These are phyloP conservation scores for Tetrao urogallus DNA, from an alignment of 2,113 vertebrate species.

Conservation along the genomic window DNA sequence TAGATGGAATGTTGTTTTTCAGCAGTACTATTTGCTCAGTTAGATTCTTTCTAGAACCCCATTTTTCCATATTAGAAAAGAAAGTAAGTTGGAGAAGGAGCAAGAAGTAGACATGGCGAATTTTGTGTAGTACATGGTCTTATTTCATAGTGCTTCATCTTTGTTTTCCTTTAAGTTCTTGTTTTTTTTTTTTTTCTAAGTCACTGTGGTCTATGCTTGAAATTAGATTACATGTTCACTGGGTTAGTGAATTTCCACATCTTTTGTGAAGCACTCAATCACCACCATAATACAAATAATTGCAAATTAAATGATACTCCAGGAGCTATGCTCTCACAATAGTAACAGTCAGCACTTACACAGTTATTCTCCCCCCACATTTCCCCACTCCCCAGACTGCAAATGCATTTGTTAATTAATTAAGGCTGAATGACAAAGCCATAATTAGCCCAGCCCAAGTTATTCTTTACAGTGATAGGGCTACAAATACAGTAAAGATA, in stretches of 20 bases:
- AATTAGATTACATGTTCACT: not conserved
- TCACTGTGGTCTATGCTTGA: not conserved
- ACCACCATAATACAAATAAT: not conserved
- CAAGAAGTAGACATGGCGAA: not conserved
- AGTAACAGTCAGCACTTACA: not conserved
- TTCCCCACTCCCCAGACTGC: fast-evolving
- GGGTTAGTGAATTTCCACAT: not conserved
- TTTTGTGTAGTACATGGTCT: not conserved
- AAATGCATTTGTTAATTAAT: not conserved
- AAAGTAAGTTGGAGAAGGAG: not conserved
- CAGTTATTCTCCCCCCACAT: not conserved
- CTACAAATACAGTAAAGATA: not conserved
- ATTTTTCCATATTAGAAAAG: not conserved
- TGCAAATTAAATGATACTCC: not conserved
- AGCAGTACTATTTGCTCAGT: not conserved
- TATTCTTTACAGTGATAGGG: not conserved
- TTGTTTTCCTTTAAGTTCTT: not conserved
- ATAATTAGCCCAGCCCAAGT: not conserved
- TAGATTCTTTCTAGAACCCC: not conserved
- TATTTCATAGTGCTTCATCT: not conserved
- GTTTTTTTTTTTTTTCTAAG: not conserved
- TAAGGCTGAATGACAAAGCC: not conserved
- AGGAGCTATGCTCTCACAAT: not conserved
- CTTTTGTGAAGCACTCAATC: not conserved
- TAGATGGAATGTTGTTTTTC: not conserved